Percentiles rank a stretch among this genome's conserved stretches.
Evolutionary conservation across 2,888 invertebrate genomes (phyloP).

Genomic region (Lycia hirtaria): DNA sequence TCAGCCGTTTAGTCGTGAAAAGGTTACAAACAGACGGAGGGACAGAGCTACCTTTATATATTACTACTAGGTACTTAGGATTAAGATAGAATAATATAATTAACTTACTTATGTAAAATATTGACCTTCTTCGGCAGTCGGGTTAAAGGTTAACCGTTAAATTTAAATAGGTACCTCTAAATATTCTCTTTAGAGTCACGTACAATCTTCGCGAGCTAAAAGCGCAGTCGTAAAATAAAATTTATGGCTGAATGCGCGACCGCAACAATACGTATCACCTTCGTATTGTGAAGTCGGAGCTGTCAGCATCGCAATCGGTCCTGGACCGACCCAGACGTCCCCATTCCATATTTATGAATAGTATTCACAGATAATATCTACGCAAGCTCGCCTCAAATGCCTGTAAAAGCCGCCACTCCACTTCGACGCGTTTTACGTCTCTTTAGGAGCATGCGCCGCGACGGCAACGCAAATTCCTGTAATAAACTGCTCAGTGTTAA

Average conservation of each 20-base stretch:
- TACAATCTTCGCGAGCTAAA: conserved; percentile 8
- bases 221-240: conserved; percentile 15
- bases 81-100: too few species aligned
- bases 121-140: too few species aligned
- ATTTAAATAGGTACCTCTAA: too few species aligned
- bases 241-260: conserved; percentile 8
- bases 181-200: conserved; percentile 10
- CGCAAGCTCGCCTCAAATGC: conserved; percentile 44
- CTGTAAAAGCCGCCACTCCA: conserved; percentile 45
- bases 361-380: conserved; percentile 54
- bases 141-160: too few species aligned
- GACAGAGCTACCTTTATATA: too few species aligned
- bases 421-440: conserved; percentile 43
- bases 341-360: conserved; percentile 64
- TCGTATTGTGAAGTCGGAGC: conserved; percentile 32
- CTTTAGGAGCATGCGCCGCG: conserved; percentile 53
- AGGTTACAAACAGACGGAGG: too few species aligned
- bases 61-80: too few species aligned
- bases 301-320: conserved; percentile 48
- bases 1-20: too few species aligned
- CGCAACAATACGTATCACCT: conserved; percentile 32
- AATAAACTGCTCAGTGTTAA: conserved; percentile 37
- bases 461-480: conserved; percentile 48
- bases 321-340: conserved; percentile 57
- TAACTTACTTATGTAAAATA: too few species aligned